Conservation (phyloP, 2,888 invertebrate genomes). For the Epinotia bilunana region DNA sequence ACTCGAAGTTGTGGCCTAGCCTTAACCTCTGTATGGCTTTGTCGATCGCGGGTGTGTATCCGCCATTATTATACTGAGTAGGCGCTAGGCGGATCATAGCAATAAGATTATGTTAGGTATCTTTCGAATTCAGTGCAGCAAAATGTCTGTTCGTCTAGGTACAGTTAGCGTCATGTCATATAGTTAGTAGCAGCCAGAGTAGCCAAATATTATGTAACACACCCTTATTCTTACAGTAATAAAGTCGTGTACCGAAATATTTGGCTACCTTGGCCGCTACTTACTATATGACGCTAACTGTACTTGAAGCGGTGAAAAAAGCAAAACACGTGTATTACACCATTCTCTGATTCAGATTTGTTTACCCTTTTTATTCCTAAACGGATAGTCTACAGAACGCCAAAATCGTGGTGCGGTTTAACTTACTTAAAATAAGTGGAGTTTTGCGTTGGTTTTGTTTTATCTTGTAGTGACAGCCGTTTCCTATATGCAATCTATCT, state of each 20-base stretch:
- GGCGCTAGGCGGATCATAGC: not conserved
- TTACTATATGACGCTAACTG: too few relatives aligned
- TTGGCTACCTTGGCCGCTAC: too few relatives aligned
- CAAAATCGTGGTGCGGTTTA: too few relatives aligned
- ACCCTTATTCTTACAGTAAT: too few relatives aligned
- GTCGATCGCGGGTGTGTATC: not conserved
- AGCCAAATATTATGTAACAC: too few relatives aligned
- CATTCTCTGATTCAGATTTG: not conserved
- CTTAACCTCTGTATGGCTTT: not conserved
- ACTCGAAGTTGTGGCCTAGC: not conserved
- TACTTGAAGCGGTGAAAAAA: too few relatives aligned
- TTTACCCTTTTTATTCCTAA: not conserved
- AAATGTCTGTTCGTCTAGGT: not conserved
- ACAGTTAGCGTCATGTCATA: too few relatives aligned
- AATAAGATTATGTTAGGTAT: not conserved
- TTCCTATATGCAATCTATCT: not conserved
- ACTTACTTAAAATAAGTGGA: too few relatives aligned
- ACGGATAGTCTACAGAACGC: not conserved
- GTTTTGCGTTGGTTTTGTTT: not conserved
- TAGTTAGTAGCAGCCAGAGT: too few relatives aligned
- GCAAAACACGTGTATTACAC: not conserved
- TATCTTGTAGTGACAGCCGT: not conserved
- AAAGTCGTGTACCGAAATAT: too few relatives aligned
- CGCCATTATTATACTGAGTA: not conserved
- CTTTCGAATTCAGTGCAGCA: not conserved